A percentile compares a stretch with the other conserved stretches of the same genome.
Evolutionary conservation across 2,797 vertebrate species (phyloP).

Genomic region (Pelodytes ibericus): DNA sequence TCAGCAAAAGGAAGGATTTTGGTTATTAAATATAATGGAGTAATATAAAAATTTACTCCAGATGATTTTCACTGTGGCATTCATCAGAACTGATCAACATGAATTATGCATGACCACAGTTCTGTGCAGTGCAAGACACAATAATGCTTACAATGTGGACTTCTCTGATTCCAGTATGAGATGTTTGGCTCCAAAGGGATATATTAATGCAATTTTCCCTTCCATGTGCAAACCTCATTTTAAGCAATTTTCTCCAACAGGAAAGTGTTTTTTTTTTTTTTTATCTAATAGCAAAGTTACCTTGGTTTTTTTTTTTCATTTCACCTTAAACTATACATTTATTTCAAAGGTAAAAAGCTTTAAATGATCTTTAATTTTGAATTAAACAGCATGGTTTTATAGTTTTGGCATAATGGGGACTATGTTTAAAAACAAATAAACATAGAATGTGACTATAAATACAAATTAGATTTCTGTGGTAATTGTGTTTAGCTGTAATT

Average conservation of each 20-base stretch:
- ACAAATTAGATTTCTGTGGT: no score
- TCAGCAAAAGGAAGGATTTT: constrained; percentile 6
- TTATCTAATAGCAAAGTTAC: no score
- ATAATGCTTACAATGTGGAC: not conserved
- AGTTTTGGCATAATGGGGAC: no score
- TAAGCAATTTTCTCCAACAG: not conserved
- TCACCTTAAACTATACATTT: no score
- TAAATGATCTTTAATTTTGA: no score
- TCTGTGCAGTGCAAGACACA: not conserved
- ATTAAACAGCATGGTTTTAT: no score
- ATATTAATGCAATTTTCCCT: not conserved
- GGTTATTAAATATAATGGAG: constrained; percentile 7
- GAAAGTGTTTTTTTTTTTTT: not conserved
- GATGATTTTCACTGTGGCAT: constrained; percentile 1
- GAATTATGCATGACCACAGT: not conserved
- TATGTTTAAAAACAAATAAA: no score
- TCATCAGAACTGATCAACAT: not conserved
- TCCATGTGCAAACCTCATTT: not conserved
- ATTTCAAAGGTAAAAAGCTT: no score
- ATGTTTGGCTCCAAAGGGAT: not conserved
- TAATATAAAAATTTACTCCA: constrained; percentile 4
- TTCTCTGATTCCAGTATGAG: not conserved
- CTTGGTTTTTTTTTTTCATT: no score
- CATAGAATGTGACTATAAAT: no score
- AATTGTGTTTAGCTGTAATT: no score